Evolutionary conservation across 1,140 invertebrate species (phyloP).

Genomic region (Phymorhynchus buccinoides): DNA sequence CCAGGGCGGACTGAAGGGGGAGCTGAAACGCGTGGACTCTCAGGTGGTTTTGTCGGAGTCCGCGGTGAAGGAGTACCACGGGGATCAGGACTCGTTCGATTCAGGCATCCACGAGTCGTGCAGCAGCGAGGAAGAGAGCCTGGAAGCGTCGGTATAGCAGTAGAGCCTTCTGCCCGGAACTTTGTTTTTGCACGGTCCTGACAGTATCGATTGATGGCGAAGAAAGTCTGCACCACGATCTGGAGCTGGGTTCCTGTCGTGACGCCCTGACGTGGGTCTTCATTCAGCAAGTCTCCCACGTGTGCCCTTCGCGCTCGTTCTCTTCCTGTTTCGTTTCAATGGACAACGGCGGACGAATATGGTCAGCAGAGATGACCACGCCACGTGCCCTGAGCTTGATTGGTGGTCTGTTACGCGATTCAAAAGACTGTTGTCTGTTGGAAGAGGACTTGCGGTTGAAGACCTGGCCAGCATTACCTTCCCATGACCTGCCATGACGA

Average conservation of each 20-base stretch:
- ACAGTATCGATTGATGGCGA: neutral
- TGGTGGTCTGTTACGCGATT: no score
- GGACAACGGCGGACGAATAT: no score
- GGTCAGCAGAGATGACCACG: no score
- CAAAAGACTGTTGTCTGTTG: no score
- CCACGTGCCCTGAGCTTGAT: no score
- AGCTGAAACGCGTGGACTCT: neutral
- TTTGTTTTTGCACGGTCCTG: neutral
- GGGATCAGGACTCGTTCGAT: conserved; percentile 59
- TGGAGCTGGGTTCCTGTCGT: no score
- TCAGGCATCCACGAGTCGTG: conserved; percentile 60
- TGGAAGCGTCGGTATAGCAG: conserved; percentile 13
- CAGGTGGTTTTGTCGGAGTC: conserved; percentile 27
- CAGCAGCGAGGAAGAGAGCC: conserved; percentile 29
- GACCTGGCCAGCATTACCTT: no score
- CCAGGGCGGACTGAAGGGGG: neutral
- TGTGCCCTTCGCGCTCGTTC: neutral
- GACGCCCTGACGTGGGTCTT: no score
- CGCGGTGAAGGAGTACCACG: conserved; percentile 42
- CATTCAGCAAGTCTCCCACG: neutral
- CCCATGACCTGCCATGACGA: no score
- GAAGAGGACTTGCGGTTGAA: no score
- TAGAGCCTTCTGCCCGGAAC: neutral
- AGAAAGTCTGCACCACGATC: no score
- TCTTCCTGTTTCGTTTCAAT: neutral